phyloP scores from a whole-genome alignment of 2,888 invertebrate genomes.

The Coelopa pilipes region DNA sequence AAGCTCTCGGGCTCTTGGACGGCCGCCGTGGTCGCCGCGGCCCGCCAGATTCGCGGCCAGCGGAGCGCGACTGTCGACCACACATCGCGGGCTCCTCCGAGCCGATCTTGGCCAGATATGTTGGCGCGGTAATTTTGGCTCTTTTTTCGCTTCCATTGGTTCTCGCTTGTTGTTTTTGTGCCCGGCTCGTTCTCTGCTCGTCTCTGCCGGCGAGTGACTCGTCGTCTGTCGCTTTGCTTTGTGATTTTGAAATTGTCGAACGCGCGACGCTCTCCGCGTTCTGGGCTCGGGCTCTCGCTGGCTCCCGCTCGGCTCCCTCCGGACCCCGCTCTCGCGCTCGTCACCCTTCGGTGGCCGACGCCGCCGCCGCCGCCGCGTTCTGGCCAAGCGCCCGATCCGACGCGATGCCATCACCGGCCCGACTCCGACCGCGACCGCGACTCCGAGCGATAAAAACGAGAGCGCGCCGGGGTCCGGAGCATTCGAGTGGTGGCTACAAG shows the following conservation, averaged over 20 bases:
- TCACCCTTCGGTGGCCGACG: conserved; percentile 19
- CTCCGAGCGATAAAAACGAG: conserved; percentile 55
- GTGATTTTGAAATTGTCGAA: no score
- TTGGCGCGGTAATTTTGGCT: background rate
- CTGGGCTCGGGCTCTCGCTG: no score
- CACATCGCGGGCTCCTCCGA: conserved; percentile 3
- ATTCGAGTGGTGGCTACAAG: conserved; percentile 52
- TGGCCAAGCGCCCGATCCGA: background rate
- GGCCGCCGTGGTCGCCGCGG: no score
- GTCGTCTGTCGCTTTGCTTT: no score
- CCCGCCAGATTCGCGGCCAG: background rate
- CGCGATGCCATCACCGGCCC: conserved; percentile 20
- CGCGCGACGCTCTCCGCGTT: no score
- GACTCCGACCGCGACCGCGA: background rate
- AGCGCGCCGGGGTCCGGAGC: conserved; percentile 44
- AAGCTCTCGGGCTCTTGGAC: no score
- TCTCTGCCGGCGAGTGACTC: no score
- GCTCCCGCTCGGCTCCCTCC: no score
- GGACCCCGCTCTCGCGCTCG: background rate
- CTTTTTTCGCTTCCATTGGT: no score
- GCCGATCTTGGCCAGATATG: background rate
- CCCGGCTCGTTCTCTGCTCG: no score
- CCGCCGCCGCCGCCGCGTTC: background rate
- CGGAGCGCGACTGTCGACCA: conserved; percentile 20
- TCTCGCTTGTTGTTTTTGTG: no score